Evolutionary conservation across 2,888 invertebrate species (phyloP).

Genomic region (Plagodis dolabraria): DNA sequence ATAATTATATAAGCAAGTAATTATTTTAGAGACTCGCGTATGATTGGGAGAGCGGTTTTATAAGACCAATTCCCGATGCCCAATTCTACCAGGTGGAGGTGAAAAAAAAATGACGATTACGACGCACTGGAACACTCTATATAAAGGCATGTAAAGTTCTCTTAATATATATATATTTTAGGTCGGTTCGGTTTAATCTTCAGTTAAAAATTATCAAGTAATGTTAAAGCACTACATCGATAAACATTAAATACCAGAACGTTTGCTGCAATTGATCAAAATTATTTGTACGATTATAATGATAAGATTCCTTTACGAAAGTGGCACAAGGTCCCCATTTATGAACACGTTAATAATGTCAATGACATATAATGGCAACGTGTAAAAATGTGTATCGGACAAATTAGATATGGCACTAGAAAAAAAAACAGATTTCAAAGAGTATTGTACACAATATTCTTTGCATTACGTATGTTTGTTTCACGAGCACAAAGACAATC

Average conservation of each 20-base stretch:
- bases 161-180: too few species aligned
- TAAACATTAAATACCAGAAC: slow-evolving; percentile 39
- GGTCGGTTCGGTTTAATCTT: neutral
- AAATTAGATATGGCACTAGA: slow-evolving; percentile 11
- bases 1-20: too few species aligned
- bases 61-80: too few species aligned
- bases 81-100: too few species aligned
- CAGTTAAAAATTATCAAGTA: slow-evolving; percentile 1
- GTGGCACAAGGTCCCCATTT: slow-evolving; percentile 65
- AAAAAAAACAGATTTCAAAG: neutral
- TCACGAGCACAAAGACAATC: too few species aligned
- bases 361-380: slow-evolving; percentile 50
- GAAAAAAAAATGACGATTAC: too few species aligned
- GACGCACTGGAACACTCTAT: too few species aligned
- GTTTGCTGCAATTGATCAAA: slow-evolving; percentile 48
- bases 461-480: too few species aligned
- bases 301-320: slow-evolving; percentile 65
- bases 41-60: too few species aligned
- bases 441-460: too few species aligned
- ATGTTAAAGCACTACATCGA: slow-evolving; percentile 37
- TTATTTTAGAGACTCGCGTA: too few species aligned
- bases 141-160: too few species aligned
- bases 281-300: slow-evolving; percentile 38
- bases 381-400: slow-evolving; percentile 17
- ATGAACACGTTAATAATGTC: slow-evolving; percentile 63